Conservation (phyloP, 2,113 vertebrate species). For the chimpanzee (Pan troglodytes) region DNA sequence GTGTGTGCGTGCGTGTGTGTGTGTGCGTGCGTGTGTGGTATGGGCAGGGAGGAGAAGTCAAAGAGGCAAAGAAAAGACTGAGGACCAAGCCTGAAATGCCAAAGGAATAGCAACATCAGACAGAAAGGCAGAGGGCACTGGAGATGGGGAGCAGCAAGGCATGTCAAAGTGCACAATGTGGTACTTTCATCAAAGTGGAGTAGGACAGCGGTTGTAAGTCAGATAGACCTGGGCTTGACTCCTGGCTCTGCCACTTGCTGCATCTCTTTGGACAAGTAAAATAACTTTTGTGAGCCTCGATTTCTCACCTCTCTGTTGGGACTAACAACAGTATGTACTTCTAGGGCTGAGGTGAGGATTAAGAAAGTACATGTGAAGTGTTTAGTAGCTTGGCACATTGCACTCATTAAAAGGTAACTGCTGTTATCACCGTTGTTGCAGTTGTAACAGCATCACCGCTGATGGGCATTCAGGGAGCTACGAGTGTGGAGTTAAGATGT, state of each 20-base stretch:
- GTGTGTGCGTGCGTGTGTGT: too few species aligned
- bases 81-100: neutral
- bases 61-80: neutral
- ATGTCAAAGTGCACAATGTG: fast-evolving
- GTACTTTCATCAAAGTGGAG: neutral
- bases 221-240: neutral
- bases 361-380: neutral
- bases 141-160: neutral
- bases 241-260: neutral
- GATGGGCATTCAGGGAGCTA: neutral
- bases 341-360: neutral
- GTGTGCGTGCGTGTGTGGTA: fast-evolving
- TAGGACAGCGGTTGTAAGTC: neutral
- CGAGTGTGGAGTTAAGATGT: neutral
- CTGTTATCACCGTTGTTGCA: neutral
- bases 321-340: neutral
- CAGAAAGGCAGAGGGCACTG: neutral
- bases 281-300: neutral
- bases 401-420: neutral
- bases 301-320: neutral
- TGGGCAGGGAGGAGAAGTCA: neutral
- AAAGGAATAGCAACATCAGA: neutral
- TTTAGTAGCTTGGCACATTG: neutral
- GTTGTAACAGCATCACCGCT: neutral
- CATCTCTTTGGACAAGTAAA: neutral